phyloP scores from a whole-genome alignment of 2,888 invertebrate genomes.

The Dioctria linearis region DNA sequence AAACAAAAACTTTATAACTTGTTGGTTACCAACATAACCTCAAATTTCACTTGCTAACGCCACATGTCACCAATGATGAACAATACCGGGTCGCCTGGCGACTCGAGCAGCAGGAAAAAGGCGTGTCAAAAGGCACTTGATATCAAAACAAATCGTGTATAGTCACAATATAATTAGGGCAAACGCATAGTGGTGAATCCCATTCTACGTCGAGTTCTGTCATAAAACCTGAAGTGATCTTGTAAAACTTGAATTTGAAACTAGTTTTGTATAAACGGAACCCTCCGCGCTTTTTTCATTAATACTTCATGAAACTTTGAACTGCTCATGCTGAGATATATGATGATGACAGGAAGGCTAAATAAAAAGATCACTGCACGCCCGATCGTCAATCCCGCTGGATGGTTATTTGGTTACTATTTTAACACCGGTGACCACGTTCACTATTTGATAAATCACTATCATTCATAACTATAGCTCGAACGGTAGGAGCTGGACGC shows the following conservation, averaged over 20 bases:
- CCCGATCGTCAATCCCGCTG: slow-evolving; percentile 31
- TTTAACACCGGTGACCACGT: not conserved
- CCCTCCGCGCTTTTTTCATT: slow-evolving; percentile 55
- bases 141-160: slow-evolving; percentile 40
- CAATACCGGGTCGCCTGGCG: not conserved
- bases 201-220: slow-evolving; percentile 54
- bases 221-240: slow-evolving; percentile 57
- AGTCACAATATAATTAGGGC: slow-evolving; percentile 50
- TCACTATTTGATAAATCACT: not conserved
- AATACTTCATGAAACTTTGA: slow-evolving; percentile 32
- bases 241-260: slow-evolving; percentile 59
- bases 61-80: slow-evolving; percentile 11
- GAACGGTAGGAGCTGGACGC: not conserved
- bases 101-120: not conserved
- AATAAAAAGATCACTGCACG: slow-evolving; percentile 39
- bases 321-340: slow-evolving; percentile 52
- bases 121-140: slow-evolving; percentile 38
- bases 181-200: slow-evolving; percentile 41
- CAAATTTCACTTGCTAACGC: slow-evolving; percentile 5
- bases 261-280: slow-evolving; percentile 53
- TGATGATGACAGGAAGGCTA: slow-evolving; percentile 30
- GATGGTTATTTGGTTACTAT: slow-evolving; percentile 27
- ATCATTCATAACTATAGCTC: slow-evolving; percentile 3
- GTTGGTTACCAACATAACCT: slow-evolving; percentile 3
- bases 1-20: not conserved